phyloP scores from a whole-genome alignment of 2,888 invertebrate genomes.

The Octonoba sinensis region DNA sequence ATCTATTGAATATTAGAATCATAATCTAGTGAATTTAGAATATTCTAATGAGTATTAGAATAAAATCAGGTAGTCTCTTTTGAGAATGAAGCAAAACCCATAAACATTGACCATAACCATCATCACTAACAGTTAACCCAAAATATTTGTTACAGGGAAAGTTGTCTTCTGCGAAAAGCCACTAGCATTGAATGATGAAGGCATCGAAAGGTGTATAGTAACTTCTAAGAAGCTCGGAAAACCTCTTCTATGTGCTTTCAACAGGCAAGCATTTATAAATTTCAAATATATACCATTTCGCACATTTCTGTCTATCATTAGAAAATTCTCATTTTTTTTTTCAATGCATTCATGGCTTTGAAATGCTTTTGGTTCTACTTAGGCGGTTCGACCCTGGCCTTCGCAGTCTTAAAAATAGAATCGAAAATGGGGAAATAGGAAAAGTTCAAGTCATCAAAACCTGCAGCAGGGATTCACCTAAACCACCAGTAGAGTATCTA shows the following conservation, averaged over 20 bases:
- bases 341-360: neutral
- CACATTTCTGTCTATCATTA: neutral
- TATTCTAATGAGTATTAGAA: too few relatives aligned
- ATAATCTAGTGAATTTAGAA: too few relatives aligned
- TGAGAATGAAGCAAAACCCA: too few relatives aligned
- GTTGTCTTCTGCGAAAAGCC: slow-evolving; percentile 81
- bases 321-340: neutral
- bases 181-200: slow-evolving; percentile 75
- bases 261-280: slow-evolving; percentile 70
- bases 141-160: slow-evolving; percentile 72
- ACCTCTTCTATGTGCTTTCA: slow-evolving; percentile 78
- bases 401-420: slow-evolving; percentile 73
- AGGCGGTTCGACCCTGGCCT: slow-evolving; percentile 79
- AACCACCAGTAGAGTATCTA: slow-evolving; percentile 77
- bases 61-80: too few relatives aligned
- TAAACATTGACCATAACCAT: too few relatives aligned
- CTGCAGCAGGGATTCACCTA: slow-evolving; percentile 78
- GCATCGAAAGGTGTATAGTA: slow-evolving; percentile 76
- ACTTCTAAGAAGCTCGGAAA: slow-evolving; percentile 75
- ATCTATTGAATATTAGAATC: too few relatives aligned
- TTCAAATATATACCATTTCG: neutral
- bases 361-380: slow-evolving; percentile 6
- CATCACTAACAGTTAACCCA: too few relatives aligned
- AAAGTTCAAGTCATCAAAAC: slow-evolving; percentile 78
- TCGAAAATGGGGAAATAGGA: slow-evolving; percentile 76